phyloP scores from a whole-genome alignment of 1,140 invertebrate genomes.

The Saccostrea echinata region DNA sequence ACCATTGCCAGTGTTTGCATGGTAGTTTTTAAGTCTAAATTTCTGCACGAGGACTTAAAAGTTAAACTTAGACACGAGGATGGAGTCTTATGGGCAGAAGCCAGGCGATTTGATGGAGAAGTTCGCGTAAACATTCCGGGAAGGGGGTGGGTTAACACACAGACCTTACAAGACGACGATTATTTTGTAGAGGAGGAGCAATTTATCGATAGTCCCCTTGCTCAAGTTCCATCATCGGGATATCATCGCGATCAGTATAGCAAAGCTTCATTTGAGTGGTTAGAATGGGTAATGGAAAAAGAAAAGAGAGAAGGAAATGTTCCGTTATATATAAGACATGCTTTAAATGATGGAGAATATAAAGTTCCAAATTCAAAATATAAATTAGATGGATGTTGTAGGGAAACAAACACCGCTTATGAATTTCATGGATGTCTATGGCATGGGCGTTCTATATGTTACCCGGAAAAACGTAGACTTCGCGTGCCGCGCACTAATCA shows the following conservation, averaged over 20 bases:
- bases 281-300: slow-evolving; percentile 52
- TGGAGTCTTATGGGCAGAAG: not conserved
- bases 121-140: not conserved
- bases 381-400: slow-evolving; percentile 51
- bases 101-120: not conserved
- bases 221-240: too few species aligned
- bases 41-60: not conserved
- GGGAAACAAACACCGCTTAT: slow-evolving; percentile 50
- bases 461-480: not conserved
- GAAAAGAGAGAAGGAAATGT: not conserved
- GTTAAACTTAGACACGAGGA: slow-evolving; percentile 10
- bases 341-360: slow-evolving; percentile 53
- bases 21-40: slow-evolving; percentile 29
- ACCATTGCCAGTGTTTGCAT: slow-evolving; percentile 35
- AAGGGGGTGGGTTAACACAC: not conserved
- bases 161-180: not conserved
- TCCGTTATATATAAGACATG: slow-evolving; percentile 45
- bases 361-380: slow-evolving; percentile 43
- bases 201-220: not conserved
- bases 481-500: slow-evolving; percentile 13
- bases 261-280: slow-evolving; percentile 15
- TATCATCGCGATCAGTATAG: not conserved
- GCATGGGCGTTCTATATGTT: slow-evolving; percentile 64
- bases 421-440: slow-evolving; percentile 62
- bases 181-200: not conserved